These are phyloP conservation scores for Sciurus niger DNA, from an alignment of 2,113 vertebrate genomes.

Conservation along the genomic window DNA sequence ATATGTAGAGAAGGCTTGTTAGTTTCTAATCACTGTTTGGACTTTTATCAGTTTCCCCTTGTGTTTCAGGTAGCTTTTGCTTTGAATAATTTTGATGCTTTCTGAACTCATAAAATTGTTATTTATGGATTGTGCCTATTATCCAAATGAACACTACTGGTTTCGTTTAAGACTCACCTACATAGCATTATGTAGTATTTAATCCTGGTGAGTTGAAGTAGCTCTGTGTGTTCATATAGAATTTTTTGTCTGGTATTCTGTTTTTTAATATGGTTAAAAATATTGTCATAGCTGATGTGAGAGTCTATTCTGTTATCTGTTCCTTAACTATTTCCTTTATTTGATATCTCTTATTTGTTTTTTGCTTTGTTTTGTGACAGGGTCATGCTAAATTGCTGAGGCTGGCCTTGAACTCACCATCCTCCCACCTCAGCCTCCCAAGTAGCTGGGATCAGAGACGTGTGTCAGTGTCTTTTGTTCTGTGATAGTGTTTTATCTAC, in stretches of 20 bases:
- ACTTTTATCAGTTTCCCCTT: neutral
- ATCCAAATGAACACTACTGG: rapidly evolving
- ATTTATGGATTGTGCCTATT: neutral
- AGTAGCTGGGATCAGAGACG: neutral
- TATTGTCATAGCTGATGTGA: neutral
- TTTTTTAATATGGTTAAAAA: neutral
- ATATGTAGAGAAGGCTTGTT: neutral
- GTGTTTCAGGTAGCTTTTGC: neutral
- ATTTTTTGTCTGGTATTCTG: neutral
- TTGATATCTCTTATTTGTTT: neutral
- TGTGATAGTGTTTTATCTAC: neutral
- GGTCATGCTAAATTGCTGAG: neutral
- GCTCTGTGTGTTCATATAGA: neutral
- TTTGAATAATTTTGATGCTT: neutral
- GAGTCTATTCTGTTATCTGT: neutral
- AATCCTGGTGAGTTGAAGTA: no score
- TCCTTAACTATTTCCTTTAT: neutral
- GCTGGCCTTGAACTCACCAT: neutral
- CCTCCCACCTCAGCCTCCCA: neutral
- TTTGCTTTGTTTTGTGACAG: neutral
- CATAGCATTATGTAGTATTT: neutral
- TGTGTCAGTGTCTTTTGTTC: neutral
- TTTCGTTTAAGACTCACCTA: neutral
- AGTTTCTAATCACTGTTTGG: neutral
- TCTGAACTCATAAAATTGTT: neutral